Percentiles rank a stretch among this genome's conserved stretches.
These are phyloP conservation scores for Dryobates pubescens DNA, from an alignment of 2,797 vertebrate genomes.

Conservation along the genomic window DNA sequence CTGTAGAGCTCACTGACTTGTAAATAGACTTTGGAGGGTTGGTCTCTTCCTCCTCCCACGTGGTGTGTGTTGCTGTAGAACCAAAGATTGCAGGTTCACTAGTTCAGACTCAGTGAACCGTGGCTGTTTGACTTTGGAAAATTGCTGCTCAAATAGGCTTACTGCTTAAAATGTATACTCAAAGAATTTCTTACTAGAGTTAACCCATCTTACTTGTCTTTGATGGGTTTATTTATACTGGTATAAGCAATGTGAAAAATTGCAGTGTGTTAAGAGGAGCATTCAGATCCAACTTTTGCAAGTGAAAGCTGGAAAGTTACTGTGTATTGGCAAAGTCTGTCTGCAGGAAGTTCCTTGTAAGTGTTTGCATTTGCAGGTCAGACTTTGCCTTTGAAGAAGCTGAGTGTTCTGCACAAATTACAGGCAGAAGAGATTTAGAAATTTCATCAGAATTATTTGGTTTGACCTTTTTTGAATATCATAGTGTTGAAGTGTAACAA, in stretches of 20 bases:
- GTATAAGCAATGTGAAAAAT: background rate
- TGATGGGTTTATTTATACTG: background rate
- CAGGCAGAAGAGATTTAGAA: background rate
- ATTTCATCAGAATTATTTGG: background rate
- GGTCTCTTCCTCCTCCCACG: accelerated
- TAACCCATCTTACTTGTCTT: background rate
- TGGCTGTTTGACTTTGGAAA: background rate
- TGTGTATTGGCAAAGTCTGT: background rate
- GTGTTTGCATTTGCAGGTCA: background rate
- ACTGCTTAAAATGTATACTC: background rate
- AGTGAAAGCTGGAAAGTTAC: background rate
- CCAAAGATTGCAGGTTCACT: background rate
- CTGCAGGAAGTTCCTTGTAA: background rate
- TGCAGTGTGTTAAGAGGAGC: background rate
- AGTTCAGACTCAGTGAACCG: background rate
- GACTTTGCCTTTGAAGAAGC: background rate
- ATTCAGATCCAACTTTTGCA: background rate
- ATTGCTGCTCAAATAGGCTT: background rate
- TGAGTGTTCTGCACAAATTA: background rate
- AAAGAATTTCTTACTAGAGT: background rate
- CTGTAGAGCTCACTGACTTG: background rate
- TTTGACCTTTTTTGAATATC: background rate
- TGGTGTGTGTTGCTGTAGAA: background rate
- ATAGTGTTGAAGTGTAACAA: background rate
- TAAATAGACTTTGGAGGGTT: background rate